phyloP scores from a whole-genome alignment of 2,888 invertebrate genomes.

The Eurytoma adleriae region DNA sequence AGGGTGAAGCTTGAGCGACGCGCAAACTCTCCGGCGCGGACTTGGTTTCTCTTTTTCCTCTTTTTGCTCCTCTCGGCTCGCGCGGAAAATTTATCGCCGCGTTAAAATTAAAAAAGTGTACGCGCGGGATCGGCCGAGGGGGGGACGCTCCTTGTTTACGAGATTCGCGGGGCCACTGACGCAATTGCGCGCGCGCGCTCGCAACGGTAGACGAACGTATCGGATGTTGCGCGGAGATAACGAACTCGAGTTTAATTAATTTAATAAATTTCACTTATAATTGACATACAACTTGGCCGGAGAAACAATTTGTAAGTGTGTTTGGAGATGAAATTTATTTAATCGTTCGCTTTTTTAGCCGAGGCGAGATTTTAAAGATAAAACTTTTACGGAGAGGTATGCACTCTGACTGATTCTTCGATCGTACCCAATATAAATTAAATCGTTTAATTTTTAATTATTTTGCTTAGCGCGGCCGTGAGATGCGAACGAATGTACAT shows the following conservation, averaged over 20 bases:
- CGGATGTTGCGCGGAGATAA: constrained; percentile 6
- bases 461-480: no score
- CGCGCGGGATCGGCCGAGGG: constrained; percentile 10
- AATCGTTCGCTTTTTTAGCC: neutral
- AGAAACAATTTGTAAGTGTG: constrained; percentile 20
- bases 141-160: constrained; percentile 14
- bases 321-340: neutral
- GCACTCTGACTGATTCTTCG: neutral
- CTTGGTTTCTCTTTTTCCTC: constrained; percentile 22
- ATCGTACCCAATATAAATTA: no score
- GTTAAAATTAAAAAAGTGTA: constrained; percentile 51
- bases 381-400: neutral
- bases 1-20: constrained; percentile 56
- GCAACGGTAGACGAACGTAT: neutral
- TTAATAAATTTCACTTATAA: constrained; percentile 23
- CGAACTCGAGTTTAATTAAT: constrained; percentile 44
- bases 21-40: constrained; percentile 32
- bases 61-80: neutral
- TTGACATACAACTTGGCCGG: constrained; percentile 15
- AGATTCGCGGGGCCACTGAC: constrained; percentile 24
- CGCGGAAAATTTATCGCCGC: constrained; percentile 53
- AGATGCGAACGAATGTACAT: no score
- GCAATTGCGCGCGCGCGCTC: constrained; percentile 31
- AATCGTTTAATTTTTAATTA: no score
- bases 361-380: neutral